A percentile compares a stretch with the other conserved stretches of the same genome.
These are phyloP conservation scores for Elmis aenea DNA, from an alignment of 2,888 invertebrate species.

Conservation along the genomic window DNA sequence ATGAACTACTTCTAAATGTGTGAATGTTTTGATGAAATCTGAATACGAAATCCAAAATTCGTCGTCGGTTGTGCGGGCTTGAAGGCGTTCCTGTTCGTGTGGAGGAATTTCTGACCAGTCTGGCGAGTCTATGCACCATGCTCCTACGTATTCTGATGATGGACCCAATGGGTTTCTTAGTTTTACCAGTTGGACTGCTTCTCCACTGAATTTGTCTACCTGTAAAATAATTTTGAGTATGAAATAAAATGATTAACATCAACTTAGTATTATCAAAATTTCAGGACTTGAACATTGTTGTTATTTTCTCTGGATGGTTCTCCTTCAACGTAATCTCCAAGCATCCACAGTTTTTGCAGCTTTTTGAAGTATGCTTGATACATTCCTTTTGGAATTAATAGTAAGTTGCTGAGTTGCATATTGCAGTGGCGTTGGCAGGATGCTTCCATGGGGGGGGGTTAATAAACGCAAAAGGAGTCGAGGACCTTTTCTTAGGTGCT, in stretches of 20 bases:
- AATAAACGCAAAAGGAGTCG: too few species aligned
- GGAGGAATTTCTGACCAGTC: conserved; percentile 75
- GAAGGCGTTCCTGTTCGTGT: conserved; percentile 67
- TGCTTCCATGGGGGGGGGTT: too few species aligned
- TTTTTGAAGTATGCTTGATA: too few species aligned
- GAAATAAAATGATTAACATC: not conserved
- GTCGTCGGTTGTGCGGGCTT: conserved; percentile 47
- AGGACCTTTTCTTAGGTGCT: too few species aligned
- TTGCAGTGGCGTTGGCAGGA: too few species aligned
- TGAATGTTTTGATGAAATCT: conserved; percentile 78
- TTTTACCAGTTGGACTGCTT: conserved; percentile 66
- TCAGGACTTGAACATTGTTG: too few species aligned
- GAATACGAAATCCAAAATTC: conserved; percentile 70
- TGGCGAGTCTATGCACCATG: conserved; percentile 63
- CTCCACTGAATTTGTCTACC: conserved; percentile 68
- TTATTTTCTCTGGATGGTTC: too few species aligned
- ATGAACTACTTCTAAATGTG: conserved; percentile 78
- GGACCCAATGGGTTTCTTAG: conserved; percentile 64
- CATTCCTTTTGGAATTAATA: too few species aligned
- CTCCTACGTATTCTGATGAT: conserved; percentile 62
- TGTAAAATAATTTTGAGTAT: conserved; percentile 28
- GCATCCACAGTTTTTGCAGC: too few species aligned
- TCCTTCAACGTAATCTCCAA: too few species aligned
- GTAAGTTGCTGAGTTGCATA: too few species aligned
- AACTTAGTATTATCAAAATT: too few species aligned